Base-by-base conservation (phyloP, 1,140 invertebrate genomes). In the Psix sp. region DNA sequence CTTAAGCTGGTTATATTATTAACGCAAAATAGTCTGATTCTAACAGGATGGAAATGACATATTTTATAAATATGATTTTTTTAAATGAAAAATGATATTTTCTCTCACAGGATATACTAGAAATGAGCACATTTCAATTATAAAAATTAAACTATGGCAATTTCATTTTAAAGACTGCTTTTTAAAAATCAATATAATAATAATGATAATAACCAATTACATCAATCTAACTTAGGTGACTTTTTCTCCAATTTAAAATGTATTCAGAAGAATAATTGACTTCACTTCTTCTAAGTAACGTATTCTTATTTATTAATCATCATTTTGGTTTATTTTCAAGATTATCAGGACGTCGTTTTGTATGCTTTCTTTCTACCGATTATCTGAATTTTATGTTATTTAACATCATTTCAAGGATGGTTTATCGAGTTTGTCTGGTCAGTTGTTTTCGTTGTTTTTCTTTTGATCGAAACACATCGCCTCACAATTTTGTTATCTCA, bases 341-440 rank as follows among this genome's bases (percentile, higher is more conserved):
- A 57, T 35, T 54, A 45, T 59, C 48, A 60, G 68, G 42, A 35
- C 29, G 7, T 57, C 39, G 45, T 17, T 59, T 59, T 59, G 40
- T 54, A 71, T 24, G 14, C 26, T 73, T 73, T 66, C 54, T 60
- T 73, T 65, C 68, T 6, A 38, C 59, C 38, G 10, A 11, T 65
- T 51, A 49, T 54, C 59, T 73, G 68, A 65, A 18, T 73, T 71
- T 71, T 46, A 40, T 57, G 21, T 65, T 65, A 45, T 72, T 56
- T 63, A 63, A 51, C 62, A 51, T 62, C 59, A 16, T 35, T 31
- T 43, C 36, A 54, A 62, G 17, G 49, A 59, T 62, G 52, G 5
- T 18, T 40, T 29, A 21, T 66, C n/a, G 9, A 4, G 33, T 52
- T 59, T 54, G 14, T 40, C 48, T 59, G 7, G 1, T 29, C 7